Conservation (phyloP, 2,113 vertebrate species). For the Cebus imitator region DNA sequence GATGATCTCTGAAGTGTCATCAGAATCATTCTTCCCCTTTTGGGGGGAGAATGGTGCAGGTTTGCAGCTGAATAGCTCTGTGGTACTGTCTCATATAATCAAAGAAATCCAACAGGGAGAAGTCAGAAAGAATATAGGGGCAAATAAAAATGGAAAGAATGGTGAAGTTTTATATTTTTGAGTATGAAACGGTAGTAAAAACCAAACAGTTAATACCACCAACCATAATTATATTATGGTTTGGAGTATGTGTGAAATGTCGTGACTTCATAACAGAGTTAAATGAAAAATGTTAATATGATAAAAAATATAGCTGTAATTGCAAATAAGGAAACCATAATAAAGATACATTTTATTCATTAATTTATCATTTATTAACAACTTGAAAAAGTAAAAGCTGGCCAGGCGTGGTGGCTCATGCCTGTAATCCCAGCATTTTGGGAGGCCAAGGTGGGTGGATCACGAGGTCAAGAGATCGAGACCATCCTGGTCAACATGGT, state of each 20-base stretch:
- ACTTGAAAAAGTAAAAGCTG: not conserved
- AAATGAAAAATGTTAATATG: conserved; percentile 11
- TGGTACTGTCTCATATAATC: too few species aligned
- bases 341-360: not conserved
- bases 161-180: not conserved
- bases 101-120: not conserved
- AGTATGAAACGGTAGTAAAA: not conserved
- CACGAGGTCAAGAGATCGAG: too few species aligned
- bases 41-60: too few species aligned
- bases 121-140: not conserved
- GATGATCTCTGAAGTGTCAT: too few species aligned
- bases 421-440: too few species aligned
- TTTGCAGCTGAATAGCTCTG: too few species aligned
- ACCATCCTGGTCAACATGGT: too few species aligned
- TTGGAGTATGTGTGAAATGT: not conserved
- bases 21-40: too few species aligned
- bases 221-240: not conserved
- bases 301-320: not conserved
- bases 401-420: too few species aligned
- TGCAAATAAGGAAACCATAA: not conserved
- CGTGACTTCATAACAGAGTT: not conserved
- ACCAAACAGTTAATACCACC: not conserved
- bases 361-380: not conserved
- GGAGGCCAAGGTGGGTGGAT: too few species aligned
- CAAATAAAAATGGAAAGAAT: not conserved